Evolutionary conservation across 2,888 invertebrate genomes (phyloP).

Genomic region (Drosophila atripex): DNA sequence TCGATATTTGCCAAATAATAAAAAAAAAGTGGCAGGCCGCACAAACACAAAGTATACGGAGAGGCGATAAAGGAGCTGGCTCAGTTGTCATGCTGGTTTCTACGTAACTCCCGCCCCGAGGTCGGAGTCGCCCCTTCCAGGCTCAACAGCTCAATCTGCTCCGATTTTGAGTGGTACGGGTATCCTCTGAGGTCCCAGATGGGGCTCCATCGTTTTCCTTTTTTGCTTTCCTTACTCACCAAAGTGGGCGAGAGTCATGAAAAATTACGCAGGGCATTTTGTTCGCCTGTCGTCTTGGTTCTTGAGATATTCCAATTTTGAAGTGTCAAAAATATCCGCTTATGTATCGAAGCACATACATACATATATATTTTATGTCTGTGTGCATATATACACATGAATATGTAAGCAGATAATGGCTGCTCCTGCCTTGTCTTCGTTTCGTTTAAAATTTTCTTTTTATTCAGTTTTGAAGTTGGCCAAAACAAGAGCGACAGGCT

Average conservation of each 20-base stretch:
- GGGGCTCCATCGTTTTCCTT: slow-evolving; percentile 38
- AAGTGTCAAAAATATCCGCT: slow-evolving; percentile 73
- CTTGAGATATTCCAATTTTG: slow-evolving; percentile 73
- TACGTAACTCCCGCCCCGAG: neutral
- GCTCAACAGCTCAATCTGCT: slow-evolving; percentile 64
- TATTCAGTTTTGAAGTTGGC: slow-evolving; percentile 45
- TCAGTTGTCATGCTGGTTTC: slow-evolving; percentile 47
- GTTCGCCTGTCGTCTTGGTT: slow-evolving; percentile 64
- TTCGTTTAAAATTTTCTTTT: slow-evolving; percentile 37
- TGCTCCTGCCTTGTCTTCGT: slow-evolving; percentile 37
- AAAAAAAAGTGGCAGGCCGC: slow-evolving; percentile 57
- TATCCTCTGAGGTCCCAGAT: slow-evolving; percentile 58
- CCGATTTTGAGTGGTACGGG: slow-evolving; percentile 59
- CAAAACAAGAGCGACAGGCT: slow-evolving; percentile 42
- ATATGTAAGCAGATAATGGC: slow-evolving; percentile 75
- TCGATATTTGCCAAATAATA: slow-evolving; percentile 76
- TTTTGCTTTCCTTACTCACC: neutral
- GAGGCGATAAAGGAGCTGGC: slow-evolving; percentile 42
- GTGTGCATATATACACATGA: slow-evolving; percentile 48
- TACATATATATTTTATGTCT: slow-evolving; percentile 30
- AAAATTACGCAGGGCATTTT: slow-evolving; percentile 61
- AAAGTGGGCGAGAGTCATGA: slow-evolving; percentile 43
- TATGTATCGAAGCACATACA: slow-evolving; percentile 54
- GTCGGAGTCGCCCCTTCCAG: slow-evolving; percentile 8
- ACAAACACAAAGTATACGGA: slow-evolving; percentile 25